Conservation (phyloP, 2,113 vertebrate genomes). For the Probosciger aterrimus region DNA sequence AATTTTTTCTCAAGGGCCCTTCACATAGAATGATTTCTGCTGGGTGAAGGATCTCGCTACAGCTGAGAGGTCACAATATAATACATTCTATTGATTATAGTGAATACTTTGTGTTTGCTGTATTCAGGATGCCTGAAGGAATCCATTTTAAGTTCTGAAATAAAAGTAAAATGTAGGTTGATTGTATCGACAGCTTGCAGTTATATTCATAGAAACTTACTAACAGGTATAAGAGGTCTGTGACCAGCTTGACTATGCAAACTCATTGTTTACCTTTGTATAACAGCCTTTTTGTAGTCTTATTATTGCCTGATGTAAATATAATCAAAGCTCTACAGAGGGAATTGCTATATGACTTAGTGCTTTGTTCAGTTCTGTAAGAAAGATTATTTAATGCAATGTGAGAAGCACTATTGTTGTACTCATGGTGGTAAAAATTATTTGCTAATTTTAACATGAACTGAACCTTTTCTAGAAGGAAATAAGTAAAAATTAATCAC, state of each 20-base stretch:
- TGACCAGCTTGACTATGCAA: background rate
- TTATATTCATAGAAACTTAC: background rate
- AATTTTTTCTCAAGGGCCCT: conserved; percentile 76
- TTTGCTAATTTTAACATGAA: background rate
- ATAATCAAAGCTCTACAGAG: background rate
- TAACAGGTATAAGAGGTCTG: background rate
- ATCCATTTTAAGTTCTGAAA: conserved; percentile 3
- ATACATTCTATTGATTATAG: conserved; percentile 49
- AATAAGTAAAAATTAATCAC: background rate
- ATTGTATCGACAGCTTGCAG: background rate
- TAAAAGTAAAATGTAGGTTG: background rate
- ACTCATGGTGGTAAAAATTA: background rate
- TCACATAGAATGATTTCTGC: conserved; percentile 68
- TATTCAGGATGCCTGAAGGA: conserved; percentile 10
- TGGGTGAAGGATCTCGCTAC: conserved; percentile 67
- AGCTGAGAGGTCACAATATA: conserved; percentile 65
- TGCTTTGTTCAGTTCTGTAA: background rate
- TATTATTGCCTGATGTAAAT: background rate
- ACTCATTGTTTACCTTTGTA: background rate
- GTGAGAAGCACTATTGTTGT: background rate
- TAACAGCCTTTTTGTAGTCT: background rate
- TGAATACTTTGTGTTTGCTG: conserved; percentile 43
- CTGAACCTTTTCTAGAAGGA: background rate
- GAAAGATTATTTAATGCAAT: background rate
- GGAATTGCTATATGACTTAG: background rate